These are phyloP conservation scores for Tiaroga cobitis DNA, from an alignment of 2,797 vertebrate species.

Conservation along the genomic window DNA sequence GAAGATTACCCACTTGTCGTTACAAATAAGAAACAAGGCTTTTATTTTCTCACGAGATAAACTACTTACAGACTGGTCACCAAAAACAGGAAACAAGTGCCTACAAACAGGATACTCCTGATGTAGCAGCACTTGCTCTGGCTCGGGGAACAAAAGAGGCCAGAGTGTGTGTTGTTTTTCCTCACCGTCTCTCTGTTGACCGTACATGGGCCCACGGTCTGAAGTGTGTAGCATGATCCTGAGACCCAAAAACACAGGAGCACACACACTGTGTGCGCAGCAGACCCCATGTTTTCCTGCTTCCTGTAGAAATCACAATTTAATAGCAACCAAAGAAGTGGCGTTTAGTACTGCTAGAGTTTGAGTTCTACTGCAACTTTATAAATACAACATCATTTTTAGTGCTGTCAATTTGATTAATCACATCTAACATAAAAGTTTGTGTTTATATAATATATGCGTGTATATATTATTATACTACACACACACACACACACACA, in stretches of 20 bases:
- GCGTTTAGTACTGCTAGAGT: background rate
- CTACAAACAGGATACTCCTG: slow-evolving; percentile 75
- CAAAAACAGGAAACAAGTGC: slow-evolving; percentile 74
- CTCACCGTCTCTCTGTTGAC: slow-evolving; percentile 60
- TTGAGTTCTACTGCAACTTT: background rate
- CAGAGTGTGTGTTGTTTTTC: slow-evolving; percentile 47
- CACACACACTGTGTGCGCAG: slow-evolving; percentile 43
- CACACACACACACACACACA: too few relatives aligned
- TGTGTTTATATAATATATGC: too few relatives aligned
- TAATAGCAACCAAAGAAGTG: background rate
- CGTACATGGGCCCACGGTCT: slow-evolving; percentile 55
- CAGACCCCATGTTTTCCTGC: slow-evolving; percentile 55
- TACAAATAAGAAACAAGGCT: slow-evolving; percentile 13
- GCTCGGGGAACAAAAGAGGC: slow-evolving; percentile 55
- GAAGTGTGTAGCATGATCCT: slow-evolving; percentile 45
- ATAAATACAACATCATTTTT: background rate
- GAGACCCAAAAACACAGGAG: slow-evolving; percentile 58
- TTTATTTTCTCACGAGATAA: slow-evolving; percentile 24
- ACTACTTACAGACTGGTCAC: slow-evolving; percentile 56
- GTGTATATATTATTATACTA: too few relatives aligned
- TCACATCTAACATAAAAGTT: too few relatives aligned
- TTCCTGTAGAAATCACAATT: slow-evolving; percentile 56
- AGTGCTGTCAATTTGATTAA: too few relatives aligned
- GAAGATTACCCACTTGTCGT: background rate
- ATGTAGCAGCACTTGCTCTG: slow-evolving; percentile 61